Base-by-base conservation (phyloP, 2,113 vertebrate genomes). In the Phalacrocorax pelagicus region DNA sequence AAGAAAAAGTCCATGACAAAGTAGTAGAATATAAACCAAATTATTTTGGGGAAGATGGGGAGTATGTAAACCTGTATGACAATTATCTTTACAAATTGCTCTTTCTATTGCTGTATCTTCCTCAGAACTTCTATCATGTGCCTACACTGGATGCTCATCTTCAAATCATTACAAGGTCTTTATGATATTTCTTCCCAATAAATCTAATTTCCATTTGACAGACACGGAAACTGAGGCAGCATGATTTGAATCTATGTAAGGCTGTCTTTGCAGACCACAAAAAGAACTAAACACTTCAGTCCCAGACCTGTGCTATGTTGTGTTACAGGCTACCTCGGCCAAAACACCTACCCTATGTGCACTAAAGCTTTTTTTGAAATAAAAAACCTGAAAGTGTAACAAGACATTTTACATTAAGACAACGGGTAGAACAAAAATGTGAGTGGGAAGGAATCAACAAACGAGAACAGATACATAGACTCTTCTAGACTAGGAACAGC, bases 381-480 rank as follows among this genome's bases (percentile, higher is more conserved):
- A 11, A 70, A 52, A 15, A 27, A 67, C 2, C 3, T 13, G 57
- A 4, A 52, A 42, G 7, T 8, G 6, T 54, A 67, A 87, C 10
- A 69, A 42, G 22, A 42, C 6, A 21, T 87, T 81, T 75, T 62
- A 62, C 12, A 34, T 24, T 26, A 65, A 61, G 26, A 16, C 5
- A 81, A 34, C 11, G 62, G 3, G 34, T 46, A 38, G 3, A 75
- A 42, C 5, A 88, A 49, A 72, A 84, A 32, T 4, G 3, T 11
- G 2, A 63, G 11, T 29, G 5, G 6, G 11, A 72, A 32, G 44
- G 11, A 59, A 85, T 54, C 34, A 34, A 62, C 8, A 47, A 57
- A 85, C 7, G 2, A 73, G 7, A 88, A 61, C 2, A 81, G 26
- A 57, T 21, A 51, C 0, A 0, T 15, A 65, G 22, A 38, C 7